Percentiles rank a stretch among this genome's conserved stretches.
These are phyloP conservation scores for Forbesichthys agassizii DNA, from an alignment of 2,113 vertebrate species.

Conservation along the genomic window DNA sequence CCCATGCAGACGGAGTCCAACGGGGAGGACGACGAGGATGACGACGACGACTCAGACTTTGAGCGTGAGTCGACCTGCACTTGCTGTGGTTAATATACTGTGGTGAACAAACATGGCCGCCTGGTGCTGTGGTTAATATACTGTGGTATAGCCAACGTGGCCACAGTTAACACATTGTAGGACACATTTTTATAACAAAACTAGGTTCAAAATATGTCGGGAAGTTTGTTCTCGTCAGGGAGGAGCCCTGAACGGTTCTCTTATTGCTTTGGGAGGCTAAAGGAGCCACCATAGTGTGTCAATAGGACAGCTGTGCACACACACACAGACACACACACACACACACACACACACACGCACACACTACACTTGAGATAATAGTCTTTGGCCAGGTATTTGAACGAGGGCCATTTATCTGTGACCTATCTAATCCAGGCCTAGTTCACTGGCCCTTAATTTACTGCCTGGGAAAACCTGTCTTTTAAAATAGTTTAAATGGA, in stretches of 20 bases:
- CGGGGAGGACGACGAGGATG: constrained; percentile 80
- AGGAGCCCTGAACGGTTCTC: no score
- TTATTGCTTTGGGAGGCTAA: no score
- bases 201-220: no score
- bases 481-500: neutral
- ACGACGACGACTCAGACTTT: constrained; percentile 87
- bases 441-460: neutral
- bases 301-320: neutral
- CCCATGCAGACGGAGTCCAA: constrained; percentile 88
- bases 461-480: no score
- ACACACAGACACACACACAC: constrained; percentile 9
- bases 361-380: constrained; percentile 5
- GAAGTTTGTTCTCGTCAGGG: no score
- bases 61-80: constrained; percentile 81
- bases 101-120: neutral
- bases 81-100: neutral
- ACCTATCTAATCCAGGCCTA: constrained; percentile 20
- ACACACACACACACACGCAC: constrained; percentile 10
- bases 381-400: constrained; percentile 16
- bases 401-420: constrained; percentile 13
- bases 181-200: no score
- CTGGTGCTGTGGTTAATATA: neutral
- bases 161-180: no score
- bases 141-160: no score
- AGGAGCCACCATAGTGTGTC: neutral